phyloP scores from a whole-genome alignment of 2,888 invertebrate genomes.

The Chydorus sphaericus region DNA sequence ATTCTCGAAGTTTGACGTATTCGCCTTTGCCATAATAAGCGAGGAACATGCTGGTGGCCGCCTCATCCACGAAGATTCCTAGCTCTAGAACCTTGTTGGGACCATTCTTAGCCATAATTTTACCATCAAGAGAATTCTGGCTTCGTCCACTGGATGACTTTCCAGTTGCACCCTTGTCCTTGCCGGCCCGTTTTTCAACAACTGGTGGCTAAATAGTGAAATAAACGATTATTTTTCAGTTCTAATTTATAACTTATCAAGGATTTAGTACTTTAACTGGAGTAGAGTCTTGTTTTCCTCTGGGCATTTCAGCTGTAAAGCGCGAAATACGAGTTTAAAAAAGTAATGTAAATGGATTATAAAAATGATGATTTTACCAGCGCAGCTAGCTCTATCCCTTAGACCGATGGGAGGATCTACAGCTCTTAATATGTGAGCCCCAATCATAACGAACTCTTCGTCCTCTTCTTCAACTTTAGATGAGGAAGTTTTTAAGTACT shows the following conservation, averaged over 20 bases:
- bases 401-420: conserved; percentile 1
- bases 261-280: no score
- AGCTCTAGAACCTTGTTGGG: conserved; percentile 43
- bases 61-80: conserved; percentile 57
- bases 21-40: conserved; percentile 51
- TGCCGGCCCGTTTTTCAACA: no score
- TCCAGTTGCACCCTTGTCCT: not conserved
- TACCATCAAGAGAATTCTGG: not conserved
- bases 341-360: no score
- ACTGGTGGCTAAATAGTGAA: no score
- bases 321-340: no score
- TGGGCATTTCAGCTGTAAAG: no score
- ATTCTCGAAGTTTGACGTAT: conserved; percentile 43
- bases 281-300: no score
- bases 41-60: conserved; percentile 52
- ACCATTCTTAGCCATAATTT: not conserved
- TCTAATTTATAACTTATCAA: no score
- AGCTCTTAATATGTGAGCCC: not conserved
- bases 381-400: not conserved
- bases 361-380: not conserved
- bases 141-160: not conserved
- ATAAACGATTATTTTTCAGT: no score
- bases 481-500: no score
- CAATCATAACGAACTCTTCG: conserved; percentile 3
- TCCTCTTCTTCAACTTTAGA: not conserved